A percentile compares a stretch with the other conserved stretches of the same genome.
phyloP scores from a whole-genome alignment of 2,797 vertebrate species.

The Carduelis carduelis region DNA sequence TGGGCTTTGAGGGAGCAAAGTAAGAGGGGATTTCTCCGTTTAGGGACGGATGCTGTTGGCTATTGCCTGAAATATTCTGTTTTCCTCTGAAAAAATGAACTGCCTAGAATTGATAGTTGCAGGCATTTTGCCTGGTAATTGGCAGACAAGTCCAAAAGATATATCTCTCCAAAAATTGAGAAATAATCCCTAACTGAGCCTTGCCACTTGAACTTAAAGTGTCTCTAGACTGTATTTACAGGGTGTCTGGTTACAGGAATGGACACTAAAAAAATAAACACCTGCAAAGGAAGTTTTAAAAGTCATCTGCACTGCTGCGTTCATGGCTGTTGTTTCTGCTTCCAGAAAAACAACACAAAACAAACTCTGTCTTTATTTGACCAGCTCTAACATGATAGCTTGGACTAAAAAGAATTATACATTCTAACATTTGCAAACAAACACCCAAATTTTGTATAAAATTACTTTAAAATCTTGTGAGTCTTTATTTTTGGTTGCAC shows the following conservation, averaged over 20 bases:
- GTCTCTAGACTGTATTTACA: background rate
- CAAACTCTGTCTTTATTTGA: background rate
- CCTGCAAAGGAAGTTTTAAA: background rate
- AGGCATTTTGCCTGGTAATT: background rate
- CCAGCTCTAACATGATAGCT: background rate
- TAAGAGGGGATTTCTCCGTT: background rate
- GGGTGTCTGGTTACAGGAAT: background rate
- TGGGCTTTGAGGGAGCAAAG: background rate
- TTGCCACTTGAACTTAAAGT: background rate
- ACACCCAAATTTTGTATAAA: background rate
- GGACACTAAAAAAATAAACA: background rate
- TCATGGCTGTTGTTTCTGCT: background rate
- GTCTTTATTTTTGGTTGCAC: background rate
- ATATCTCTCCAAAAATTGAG: background rate
- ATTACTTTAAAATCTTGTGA: background rate
- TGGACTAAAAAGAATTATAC: background rate
- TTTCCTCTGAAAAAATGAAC: background rate
- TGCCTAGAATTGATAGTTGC: background rate
- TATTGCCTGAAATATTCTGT: background rate
- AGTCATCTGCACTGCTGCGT: background rate
- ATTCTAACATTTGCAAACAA: background rate
- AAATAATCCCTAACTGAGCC: background rate
- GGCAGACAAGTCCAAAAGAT: background rate
- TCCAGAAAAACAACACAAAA: background rate
- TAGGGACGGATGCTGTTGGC: background rate